phyloP scores from a whole-genome alignment of 2,113 vertebrate species.

The Bostrychus sinensis region DNA sequence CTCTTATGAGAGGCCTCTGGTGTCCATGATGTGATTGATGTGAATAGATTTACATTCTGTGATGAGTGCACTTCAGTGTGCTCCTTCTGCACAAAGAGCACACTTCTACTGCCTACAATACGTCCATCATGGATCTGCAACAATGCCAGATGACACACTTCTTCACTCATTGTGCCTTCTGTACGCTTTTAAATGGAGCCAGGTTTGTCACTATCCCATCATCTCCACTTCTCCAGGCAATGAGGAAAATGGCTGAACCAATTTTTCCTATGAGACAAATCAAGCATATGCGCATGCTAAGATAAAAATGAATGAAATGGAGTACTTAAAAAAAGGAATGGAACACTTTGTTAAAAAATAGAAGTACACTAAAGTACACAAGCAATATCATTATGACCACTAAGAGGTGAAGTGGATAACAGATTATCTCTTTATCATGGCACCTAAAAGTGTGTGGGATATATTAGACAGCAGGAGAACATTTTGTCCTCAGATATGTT shows the following conservation, averaged over 20 bases:
- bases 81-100: slow-evolving; percentile 28
- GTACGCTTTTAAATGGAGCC: background rate
- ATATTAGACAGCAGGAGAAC: too few species aligned
- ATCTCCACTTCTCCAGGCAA: background rate
- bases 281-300: too few species aligned
- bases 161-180: background rate
- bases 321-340: too few species aligned
- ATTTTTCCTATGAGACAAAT: background rate
- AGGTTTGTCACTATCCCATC: background rate
- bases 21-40: slow-evolving; percentile 10
- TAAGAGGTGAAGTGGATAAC: too few species aligned
- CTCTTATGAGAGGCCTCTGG: slow-evolving; percentile 24
- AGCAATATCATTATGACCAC: too few species aligned
- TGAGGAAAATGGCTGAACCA: background rate
- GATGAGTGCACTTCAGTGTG: slow-evolving; percentile 36
- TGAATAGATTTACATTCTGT: slow-evolving; percentile 33
- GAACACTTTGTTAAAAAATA: too few species aligned
- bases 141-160: slow-evolving; percentile 5
- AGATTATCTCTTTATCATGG: too few species aligned
- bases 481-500: too few species aligned
- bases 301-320: too few species aligned
- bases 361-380: too few species aligned
- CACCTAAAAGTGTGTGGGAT: too few species aligned
- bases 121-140: slow-evolving; percentile 13
- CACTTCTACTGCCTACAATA: slow-evolving; percentile 16